Evolutionary conservation across 2,113 vertebrate species (phyloP).

Genomic region (Proterorhinus semilunaris): DNA sequence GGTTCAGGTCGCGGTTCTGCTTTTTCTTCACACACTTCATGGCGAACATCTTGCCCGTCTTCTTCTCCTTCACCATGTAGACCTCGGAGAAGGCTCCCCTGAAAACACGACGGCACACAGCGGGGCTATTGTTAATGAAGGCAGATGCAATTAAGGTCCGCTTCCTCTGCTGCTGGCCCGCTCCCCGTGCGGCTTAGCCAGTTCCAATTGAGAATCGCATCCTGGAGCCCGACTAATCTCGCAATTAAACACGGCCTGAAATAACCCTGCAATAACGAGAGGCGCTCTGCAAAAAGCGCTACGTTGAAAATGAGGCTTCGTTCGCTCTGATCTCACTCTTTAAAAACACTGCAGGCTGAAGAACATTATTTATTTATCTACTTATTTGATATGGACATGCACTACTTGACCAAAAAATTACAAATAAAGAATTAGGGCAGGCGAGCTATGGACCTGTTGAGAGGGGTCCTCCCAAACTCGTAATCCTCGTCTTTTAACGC

Average conservation of each 20-base stretch:
- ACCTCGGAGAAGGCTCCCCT: constrained; percentile 97
- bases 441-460: no score
- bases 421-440: no score
- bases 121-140: constrained; percentile 2
- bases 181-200: background rate
- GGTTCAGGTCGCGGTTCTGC: constrained; percentile 81
- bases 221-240: constrained; percentile 2
- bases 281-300: no score
- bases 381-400: no score
- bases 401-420: no score
- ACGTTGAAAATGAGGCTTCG: no score
- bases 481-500: no score
- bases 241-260: background rate
- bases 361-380: no score
- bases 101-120: constrained; percentile 24
- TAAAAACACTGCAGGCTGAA: no score
- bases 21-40: constrained; percentile 98
- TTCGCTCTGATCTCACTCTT: no score
- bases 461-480: no score
- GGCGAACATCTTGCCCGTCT: constrained; percentile 87
- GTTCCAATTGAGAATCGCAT: background rate
- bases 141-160: background rate
- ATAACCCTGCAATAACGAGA: constrained; percentile 23
- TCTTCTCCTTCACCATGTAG: constrained; percentile 92
- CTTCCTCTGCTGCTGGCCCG: background rate